These are phyloP conservation scores for Athalia circularis DNA, from an alignment of 2,888 invertebrate species.

Conservation along the genomic window DNA sequence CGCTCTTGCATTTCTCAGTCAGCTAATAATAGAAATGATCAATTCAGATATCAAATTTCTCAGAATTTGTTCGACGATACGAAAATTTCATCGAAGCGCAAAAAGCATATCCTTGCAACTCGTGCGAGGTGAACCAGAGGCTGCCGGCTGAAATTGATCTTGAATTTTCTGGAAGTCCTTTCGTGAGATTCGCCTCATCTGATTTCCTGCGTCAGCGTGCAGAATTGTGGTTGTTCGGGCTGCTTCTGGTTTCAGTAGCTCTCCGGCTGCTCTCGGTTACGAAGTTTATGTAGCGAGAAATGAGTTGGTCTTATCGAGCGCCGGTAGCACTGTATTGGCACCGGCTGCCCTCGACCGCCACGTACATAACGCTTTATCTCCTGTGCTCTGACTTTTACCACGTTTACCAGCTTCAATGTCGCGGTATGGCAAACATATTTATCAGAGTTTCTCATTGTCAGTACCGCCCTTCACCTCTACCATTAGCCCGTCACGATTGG, in stretches of 20 bases:
- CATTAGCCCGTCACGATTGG: background rate
- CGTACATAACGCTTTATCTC: slow-evolving; percentile 38
- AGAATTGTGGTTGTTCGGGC: too few species aligned
- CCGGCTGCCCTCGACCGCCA: slow-evolving; percentile 27
- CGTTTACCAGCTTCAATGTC: slow-evolving; percentile 4
- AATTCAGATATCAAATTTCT: too few species aligned
- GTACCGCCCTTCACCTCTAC: slow-evolving; percentile 26
- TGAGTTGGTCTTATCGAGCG: slow-evolving; percentile 60
- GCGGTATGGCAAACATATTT: slow-evolving; percentile 58
- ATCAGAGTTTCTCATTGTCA: slow-evolving; percentile 56
- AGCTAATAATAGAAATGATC: too few species aligned
- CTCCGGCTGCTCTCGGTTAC: background rate
- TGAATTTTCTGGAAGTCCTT: too few species aligned
- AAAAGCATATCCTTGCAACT: too few species aligned
- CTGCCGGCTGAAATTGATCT: too few species aligned
- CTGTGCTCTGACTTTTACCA: slow-evolving; percentile 32
- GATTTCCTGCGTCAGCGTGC: too few species aligned
- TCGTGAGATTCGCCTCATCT: too few species aligned
- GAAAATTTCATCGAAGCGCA: too few species aligned
- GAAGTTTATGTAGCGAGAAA: slow-evolving; percentile 67
- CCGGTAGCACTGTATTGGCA: slow-evolving; percentile 13
- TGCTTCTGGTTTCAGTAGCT: background rate
- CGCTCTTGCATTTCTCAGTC: too few species aligned
- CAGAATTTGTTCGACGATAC: too few species aligned
- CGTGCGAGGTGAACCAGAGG: too few species aligned